Conservation (phyloP, 2,888 invertebrate species). For the Chrysolina americana region DNA sequence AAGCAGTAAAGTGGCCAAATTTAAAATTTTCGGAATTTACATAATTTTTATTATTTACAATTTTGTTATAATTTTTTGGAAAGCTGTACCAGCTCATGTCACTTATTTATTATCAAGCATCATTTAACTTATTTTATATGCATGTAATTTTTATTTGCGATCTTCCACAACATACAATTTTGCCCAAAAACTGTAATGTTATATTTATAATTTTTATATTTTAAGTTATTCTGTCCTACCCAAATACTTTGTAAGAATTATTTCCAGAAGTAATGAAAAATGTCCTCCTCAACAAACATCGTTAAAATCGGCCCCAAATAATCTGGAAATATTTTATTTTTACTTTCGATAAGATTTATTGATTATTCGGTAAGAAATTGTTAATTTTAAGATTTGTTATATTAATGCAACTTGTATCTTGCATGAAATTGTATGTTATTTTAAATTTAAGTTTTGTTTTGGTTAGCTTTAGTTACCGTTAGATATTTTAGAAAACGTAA, state of each 20-base stretch:
- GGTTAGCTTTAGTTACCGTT: conserved; percentile 43
- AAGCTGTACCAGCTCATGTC: conserved; percentile 2
- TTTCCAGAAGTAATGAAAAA: conserved; percentile 52
- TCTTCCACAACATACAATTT: conserved; percentile 38
- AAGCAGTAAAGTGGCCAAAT: background rate
- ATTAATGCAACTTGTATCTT: conserved; percentile 32
- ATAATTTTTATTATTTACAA: background rate
- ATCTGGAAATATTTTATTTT: conserved; percentile 52
- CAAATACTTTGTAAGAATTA: conserved; percentile 42
- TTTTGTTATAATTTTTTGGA: background rate
- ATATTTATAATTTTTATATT: conserved; percentile 28
- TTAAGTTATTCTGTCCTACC: conserved; percentile 28
- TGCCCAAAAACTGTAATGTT: conserved; percentile 30
- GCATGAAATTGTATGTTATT: conserved; percentile 50
- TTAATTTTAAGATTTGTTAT: conserved; percentile 25
- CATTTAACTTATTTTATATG: background rate
- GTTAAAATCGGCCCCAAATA: conserved; percentile 40
- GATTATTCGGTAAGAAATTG: conserved; percentile 37
- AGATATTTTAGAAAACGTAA: conserved; percentile 49
- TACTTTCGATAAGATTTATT: conserved; percentile 28
- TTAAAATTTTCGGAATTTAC: background rate
- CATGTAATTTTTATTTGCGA: background rate
- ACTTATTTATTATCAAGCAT: background rate
- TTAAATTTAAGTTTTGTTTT: conserved; percentile 52
- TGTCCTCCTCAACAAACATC: conserved; percentile 54